phyloP scores from a whole-genome alignment of 2,797 vertebrate species.

The Tarsius wallacei region DNA sequence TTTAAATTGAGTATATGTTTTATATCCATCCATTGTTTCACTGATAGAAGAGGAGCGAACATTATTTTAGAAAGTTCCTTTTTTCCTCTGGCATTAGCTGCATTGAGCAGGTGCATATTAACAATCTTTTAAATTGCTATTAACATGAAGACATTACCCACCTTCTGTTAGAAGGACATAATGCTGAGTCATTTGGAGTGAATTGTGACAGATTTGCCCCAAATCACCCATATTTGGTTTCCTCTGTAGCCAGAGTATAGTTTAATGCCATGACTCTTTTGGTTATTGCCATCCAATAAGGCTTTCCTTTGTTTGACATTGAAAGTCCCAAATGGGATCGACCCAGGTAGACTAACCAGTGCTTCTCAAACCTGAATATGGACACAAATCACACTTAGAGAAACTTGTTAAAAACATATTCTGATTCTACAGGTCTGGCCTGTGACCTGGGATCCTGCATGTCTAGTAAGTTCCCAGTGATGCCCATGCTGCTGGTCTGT shows the following conservation, averaged over 20 bases:
- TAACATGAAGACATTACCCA: not conserved
- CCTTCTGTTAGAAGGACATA: not conserved
- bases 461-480: not conserved
- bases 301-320: slow-evolving; percentile 11
- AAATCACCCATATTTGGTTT: not conserved
- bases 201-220: not conserved
- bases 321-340: not conserved
- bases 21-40: not conserved
- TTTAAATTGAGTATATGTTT: not conserved
- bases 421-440: not conserved
- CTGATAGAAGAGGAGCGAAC: not conserved
- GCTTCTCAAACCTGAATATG: not conserved
- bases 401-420: not conserved
- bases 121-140: not conserved
- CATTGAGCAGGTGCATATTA: not conserved
- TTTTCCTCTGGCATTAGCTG: not conserved
- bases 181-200: not conserved
- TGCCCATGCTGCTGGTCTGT: fast-evolving
- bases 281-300: not conserved
- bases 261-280: not conserved
- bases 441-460: not conserved
- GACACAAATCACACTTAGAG: not conserved
- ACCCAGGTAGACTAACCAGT: not conserved
- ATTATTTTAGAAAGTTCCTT: not conserved
- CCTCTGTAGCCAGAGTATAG: not conserved